Conservation (phyloP, 1,140 invertebrate species). For the Drosophila sulfurigaster region DNA sequence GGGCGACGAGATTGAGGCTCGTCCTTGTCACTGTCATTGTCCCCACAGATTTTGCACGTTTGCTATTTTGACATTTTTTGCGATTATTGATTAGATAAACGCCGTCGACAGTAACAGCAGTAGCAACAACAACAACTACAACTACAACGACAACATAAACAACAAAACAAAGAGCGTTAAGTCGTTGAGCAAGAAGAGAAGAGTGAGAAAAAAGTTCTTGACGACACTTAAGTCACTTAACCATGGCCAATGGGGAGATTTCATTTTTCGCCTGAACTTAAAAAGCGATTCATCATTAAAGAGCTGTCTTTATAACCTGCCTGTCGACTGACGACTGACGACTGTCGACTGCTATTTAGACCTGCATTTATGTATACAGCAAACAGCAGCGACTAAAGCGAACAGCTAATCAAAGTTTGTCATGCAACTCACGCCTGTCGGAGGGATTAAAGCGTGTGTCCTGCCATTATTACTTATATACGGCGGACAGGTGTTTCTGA, state of each 20-base stretch:
- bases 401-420: constrained; percentile 36
- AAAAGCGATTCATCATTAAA: constrained; percentile 58
- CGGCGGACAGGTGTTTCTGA: constrained; percentile 36
- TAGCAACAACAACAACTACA: not conserved
- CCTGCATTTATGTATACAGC: not conserved
- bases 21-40: constrained; percentile 57
- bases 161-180: constrained; percentile 53
- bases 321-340: too few species aligned
- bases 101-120: constrained; percentile 28
- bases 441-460: constrained; percentile 27
- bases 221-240: constrained; percentile 81
- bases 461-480: constrained; percentile 11
- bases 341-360: not conserved
- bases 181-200: constrained; percentile 51
- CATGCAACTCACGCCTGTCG: constrained; percentile 45
- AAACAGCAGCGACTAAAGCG: too few species aligned
- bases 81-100: constrained; percentile 81
- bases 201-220: constrained; percentile 39
- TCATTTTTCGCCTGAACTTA: constrained; percentile 54
- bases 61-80: constrained; percentile 78
- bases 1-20: constrained; percentile 1
- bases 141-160: not conserved
- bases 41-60: constrained; percentile 80
- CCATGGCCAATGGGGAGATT: constrained; percentile 65
- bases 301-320: constrained; percentile 20